These are phyloP conservation scores for Hippolais icterina DNA, from an alignment of 2,113 vertebrate genomes.

Conservation along the genomic window DNA sequence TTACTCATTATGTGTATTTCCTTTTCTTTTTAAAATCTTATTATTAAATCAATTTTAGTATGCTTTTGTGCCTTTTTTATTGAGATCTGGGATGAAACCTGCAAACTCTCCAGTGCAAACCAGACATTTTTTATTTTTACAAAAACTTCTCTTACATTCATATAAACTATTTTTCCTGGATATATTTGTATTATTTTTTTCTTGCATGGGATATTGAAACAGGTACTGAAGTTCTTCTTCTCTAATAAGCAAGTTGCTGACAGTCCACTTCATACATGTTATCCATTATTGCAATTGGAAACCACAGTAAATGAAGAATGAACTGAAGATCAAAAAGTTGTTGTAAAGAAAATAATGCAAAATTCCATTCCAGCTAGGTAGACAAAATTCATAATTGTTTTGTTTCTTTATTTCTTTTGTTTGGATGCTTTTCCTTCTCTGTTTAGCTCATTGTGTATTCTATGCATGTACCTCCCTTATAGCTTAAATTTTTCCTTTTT, in stretches of 20 bases:
- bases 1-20: neutral
- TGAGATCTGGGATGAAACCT: neutral
- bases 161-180: neutral
- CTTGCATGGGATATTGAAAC: neutral
- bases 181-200: neutral
- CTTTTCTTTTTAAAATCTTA: neutral
- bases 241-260: neutral
- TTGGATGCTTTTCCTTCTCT: neutral
- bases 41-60: neutral
- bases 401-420: neutral
- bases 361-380: neutral
- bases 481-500: neutral
- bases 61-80: neutral
- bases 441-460: neutral
- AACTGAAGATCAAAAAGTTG: neutral
- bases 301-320: neutral
- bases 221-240: neutral
- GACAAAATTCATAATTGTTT: neutral
- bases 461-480: neutral
- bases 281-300: neutral
- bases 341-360: neutral
- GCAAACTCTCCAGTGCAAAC: neutral
- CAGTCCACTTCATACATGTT: neutral
- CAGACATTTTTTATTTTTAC: neutral
- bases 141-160: neutral